phyloP scores from a whole-genome alignment of 1,140 invertebrate species.

The Diachasmimorpha longicaudata region DNA sequence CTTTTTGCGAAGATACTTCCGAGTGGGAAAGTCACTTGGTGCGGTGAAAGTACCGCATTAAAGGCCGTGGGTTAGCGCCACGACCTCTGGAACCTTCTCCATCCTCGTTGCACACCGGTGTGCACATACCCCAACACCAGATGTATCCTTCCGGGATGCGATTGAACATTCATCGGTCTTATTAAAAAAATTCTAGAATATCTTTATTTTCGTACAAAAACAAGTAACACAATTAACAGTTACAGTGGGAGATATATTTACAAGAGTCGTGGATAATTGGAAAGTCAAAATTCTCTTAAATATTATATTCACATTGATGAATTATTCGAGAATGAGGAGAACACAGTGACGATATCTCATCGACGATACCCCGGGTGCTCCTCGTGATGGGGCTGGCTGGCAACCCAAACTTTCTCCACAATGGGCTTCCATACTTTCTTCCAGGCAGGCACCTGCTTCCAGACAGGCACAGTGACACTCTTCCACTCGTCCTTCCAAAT shows the following conservation, averaged over 20 bases:
- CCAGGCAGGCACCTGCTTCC: constrained; percentile 76
- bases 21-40: constrained; percentile 24
- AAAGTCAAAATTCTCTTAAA: background rate
- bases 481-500: constrained; percentile 81
- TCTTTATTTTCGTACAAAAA: background rate
- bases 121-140: background rate
- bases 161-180: background rate
- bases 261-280: background rate
- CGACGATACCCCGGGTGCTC: constrained; percentile 22
- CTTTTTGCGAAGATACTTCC: constrained; percentile 22
- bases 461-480: constrained; percentile 69
- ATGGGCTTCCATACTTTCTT: constrained; percentile 78
- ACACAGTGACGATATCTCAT: background rate
- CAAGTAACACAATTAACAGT: background rate
- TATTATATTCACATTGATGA: background rate
- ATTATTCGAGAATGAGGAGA: background rate
- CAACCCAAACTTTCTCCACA: constrained; percentile 79
- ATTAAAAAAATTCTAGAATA: background rate
- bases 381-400: constrained; percentile 60
- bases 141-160: background rate
- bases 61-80: constrained; percentile 43
- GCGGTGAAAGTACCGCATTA: constrained; percentile 43
- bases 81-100: constrained; percentile 36
- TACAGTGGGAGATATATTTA: background rate
- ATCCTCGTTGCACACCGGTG: background rate